Evolutionary conservation across 1,140 invertebrate genomes (phyloP).

Genomic region (Rhagoletis zephyria): DNA sequence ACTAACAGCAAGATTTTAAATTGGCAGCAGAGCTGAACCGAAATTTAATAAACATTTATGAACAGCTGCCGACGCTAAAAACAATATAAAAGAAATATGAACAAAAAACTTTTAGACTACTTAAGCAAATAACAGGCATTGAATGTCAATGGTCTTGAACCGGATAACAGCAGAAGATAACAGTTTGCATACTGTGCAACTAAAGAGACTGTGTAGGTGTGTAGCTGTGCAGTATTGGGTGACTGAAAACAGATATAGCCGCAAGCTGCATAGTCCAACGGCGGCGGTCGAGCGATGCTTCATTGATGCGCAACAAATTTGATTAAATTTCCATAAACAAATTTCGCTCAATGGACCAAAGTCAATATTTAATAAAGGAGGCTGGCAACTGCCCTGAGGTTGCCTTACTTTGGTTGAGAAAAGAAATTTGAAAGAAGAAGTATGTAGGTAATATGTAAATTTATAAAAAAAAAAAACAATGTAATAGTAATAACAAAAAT

Average conservation of each 20-base stretch:
- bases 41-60: slow-evolving; percentile 26
- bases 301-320: slow-evolving; percentile 4
- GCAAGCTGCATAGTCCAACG: no score
- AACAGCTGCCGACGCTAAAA: not conserved
- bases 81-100: not conserved
- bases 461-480: no score
- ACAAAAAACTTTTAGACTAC: not conserved
- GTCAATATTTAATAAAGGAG: slow-evolving; percentile 16
- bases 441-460: no score
- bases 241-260: not conserved
- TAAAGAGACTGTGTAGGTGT: not conserved
- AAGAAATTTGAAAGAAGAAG: not conserved
- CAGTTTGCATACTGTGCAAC: no score
- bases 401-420: no score
- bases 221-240: not conserved
- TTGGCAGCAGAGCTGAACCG: not conserved
- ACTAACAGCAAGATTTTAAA: not conserved
- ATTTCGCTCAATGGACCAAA: slow-evolving; percentile 33
- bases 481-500: no score
- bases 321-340: slow-evolving; percentile 33
- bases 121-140: not conserved
- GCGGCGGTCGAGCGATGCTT: not conserved
- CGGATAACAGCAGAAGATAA: no score
- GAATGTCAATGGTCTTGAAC: slow-evolving; percentile 1
- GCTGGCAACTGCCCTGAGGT: not conserved